Base-by-base conservation (phyloP, 2,888 invertebrate species). In the Oligia latruncula region DNA sequence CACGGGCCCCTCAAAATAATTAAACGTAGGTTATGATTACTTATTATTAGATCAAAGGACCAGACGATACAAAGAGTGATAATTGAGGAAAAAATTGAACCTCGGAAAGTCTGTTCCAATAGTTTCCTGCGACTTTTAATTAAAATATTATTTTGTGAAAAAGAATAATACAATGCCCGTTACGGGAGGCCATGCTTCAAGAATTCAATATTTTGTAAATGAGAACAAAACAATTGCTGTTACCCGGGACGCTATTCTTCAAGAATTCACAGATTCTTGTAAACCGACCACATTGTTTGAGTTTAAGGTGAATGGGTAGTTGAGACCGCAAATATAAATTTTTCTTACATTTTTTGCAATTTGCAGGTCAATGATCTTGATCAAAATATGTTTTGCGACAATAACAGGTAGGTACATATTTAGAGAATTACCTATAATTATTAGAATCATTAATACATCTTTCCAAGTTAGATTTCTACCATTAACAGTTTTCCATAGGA, bases 221-320 rank as follows among this genome's bases (percentile, higher is more conserved):
- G 20, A 15, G 8, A 35, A 71, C 8, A 23, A 66, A 60, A 73
- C 60, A 66, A 20, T 77, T 17, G 55, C 17, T n/a, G 55, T 43
- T 71, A 17, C 6, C 17, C 20, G 35, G 40, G 49, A 40, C 1
- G 55, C 65, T 62, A 75, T 29, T 62, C 62, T 71, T 74, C 64
- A 77, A 65, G 67, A 78, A 77, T 74, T 83, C 17, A 60, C n/a
- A 68, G 70, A 70, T 75, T 78, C 40, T 79, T 68, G 23, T 71
- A 65, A 78, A 71, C 70, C 23, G n/a, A 15, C 20, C n/a, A 49
- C 58, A 67, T 71, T 79, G 70, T 71, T 68, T 73, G 64, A 87
- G 64, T 75, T 83, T 60, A 71, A 64, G 11, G 55, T 29, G 29
- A 29, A 29, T 29, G 29, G 29, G 29, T 29, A 29, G 29, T 29